These are phyloP conservation scores for Zelostemma sp. DNA, from an alignment of 1,140 invertebrate species.

Conservation along the genomic window DNA sequence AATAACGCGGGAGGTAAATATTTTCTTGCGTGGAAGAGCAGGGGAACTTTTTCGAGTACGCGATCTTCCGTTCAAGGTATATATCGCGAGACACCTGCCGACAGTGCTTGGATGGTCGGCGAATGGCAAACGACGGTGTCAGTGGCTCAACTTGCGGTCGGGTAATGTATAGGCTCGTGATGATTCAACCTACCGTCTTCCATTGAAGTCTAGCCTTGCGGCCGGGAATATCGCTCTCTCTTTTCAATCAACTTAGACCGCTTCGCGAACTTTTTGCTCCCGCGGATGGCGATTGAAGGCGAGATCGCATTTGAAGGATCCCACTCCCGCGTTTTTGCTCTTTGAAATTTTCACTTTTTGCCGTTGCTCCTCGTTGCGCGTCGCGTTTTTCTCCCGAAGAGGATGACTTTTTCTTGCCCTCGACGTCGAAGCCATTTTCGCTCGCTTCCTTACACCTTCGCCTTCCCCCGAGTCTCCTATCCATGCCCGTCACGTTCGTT, in stretches of 20 bases:
- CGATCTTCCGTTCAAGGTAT: neutral
- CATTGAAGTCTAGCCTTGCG: conserved; percentile 35
- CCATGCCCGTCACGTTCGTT: conserved; percentile 18
- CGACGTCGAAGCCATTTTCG: neutral
- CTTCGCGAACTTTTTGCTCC: conserved; percentile 32
- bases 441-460: conserved; percentile 4
- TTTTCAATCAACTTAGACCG: conserved; percentile 33
- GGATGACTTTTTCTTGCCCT: too few relatives aligned
- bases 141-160: conserved; percentile 30
- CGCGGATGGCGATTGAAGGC: conserved; percentile 49
- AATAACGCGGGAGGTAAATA: too few relatives aligned
- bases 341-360: conserved; percentile 27
- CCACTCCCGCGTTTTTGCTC: conserved; percentile 24
- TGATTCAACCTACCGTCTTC: conserved; percentile 38
- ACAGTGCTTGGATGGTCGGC: conserved; percentile 18
- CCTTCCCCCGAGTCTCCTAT: conserved; percentile 17
- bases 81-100: conserved; percentile 30
- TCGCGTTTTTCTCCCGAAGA: neutral
- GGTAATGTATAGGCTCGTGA: conserved; percentile 36
- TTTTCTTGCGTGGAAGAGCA: neutral
- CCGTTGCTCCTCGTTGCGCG: conserved; percentile 8
- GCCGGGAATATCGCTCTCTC: conserved; percentile 18
- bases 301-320: conserved; percentile 46
- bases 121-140: conserved; percentile 33
- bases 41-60: neutral